phyloP scores from a whole-genome alignment of 2,113 vertebrate genomes.

The Syngnathoides biaculeatus region DNA sequence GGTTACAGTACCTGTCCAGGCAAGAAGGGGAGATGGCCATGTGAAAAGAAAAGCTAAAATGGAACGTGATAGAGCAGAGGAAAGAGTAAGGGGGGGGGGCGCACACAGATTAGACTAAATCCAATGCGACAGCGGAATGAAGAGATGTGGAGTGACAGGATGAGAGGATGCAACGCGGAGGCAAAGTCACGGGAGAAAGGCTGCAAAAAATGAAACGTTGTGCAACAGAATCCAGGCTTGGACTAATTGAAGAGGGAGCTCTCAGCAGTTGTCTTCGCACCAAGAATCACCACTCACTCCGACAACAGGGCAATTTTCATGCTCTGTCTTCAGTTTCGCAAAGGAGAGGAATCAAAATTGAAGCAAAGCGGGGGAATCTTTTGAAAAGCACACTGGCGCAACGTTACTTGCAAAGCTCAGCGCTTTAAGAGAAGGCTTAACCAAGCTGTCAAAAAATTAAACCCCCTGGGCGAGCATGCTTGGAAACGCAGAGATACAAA shows the following conservation, averaged over 20 bases:
- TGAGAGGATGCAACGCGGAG: constrained; percentile 48
- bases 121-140: constrained; percentile 75
- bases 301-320: constrained; percentile 13
- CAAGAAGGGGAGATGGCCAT: constrained; percentile 11
- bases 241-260: constrained; percentile 43
- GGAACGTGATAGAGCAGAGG: constrained; percentile 70
- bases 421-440: constrained; percentile 54
- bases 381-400: constrained; percentile 44
- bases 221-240: constrained; percentile 33
- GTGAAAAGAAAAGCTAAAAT: constrained; percentile 58
- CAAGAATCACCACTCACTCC: constrained; percentile 34
- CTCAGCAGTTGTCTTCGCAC: constrained; percentile 42
- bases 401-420: constrained; percentile 44
- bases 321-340: constrained; percentile 6
- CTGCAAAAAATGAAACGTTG: constrained; percentile 31
- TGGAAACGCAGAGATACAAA: constrained; percentile 53
- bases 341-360: constrained; percentile 8
- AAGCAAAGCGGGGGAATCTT: constrained; percentile 32
- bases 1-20: constrained; percentile 27
- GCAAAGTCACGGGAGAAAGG: constrained; percentile 32
- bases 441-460: constrained; percentile 71
- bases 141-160: constrained; percentile 64
- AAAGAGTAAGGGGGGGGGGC: constrained; percentile 53
- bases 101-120: constrained; percentile 68
- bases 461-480: constrained; percentile 52